Evolutionary conservation across 2,888 invertebrate species (phyloP).

Genomic region (Phengaris arion): DNA sequence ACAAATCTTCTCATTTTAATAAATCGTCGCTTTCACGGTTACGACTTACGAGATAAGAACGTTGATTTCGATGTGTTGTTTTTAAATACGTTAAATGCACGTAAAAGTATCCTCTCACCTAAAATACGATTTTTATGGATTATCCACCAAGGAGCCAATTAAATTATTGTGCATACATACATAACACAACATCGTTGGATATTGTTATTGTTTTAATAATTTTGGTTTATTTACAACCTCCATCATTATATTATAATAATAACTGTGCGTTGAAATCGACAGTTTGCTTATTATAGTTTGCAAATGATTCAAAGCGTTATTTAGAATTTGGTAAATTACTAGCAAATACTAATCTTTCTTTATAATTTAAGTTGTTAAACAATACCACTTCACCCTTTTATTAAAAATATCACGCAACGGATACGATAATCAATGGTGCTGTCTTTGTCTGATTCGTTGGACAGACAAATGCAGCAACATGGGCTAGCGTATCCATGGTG

Average conservation of each 20-base stretch:
- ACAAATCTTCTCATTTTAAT: neutral
- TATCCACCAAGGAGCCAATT: constrained; percentile 23
- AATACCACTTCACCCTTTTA: no score
- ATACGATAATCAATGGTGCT: no score
- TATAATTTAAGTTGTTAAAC: no score
- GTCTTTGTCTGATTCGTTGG: no score
- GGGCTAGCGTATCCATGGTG: no score
- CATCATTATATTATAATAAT: neutral
- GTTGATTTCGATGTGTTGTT: neutral
- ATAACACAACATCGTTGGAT: neutral
- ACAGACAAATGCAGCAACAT: no score
- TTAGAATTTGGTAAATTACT: no score
- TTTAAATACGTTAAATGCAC: constrained; percentile 38
- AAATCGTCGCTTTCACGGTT: constrained; percentile 20
- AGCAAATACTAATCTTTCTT: no score
- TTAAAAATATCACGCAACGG: no score
- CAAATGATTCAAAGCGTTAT: neutral
- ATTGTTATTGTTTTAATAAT: constrained; percentile 2
- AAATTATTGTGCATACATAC: neutral
- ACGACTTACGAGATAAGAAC: neutral
- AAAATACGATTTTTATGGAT: constrained; percentile 45
- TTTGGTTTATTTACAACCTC: constrained; percentile 15
- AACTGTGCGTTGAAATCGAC: constrained; percentile 9
- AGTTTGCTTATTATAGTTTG: neutral
- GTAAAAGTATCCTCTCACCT: constrained; percentile 67